Evolutionary conservation across 2,797 vertebrate genomes (phyloP).

Genomic region (Sebastes kiyomatsui): DNA sequence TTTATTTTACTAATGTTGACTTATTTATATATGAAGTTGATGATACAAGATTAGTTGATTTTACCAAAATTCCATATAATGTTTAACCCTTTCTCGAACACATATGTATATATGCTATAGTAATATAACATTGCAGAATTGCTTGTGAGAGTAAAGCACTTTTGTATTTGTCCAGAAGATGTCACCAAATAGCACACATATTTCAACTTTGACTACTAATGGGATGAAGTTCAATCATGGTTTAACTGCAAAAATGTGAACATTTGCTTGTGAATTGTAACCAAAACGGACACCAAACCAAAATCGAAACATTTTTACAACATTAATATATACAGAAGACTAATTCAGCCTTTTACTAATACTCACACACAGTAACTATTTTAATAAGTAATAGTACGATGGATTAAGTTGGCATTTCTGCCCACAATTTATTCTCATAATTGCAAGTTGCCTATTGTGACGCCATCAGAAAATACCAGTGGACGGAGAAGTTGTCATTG

Average conservation of each 20-base stretch:
- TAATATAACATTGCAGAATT: not conserved
- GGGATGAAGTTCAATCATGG: not conserved
- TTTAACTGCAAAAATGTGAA: not conserved
- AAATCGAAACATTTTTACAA: not conserved
- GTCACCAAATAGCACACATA: constrained; percentile 32
- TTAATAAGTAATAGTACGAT: not conserved
- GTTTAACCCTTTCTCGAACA: not conserved
- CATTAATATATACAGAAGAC: not conserved
- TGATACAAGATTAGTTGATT: not conserved
- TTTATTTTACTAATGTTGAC: not conserved
- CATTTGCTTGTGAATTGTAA: not conserved
- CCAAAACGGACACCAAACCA: not conserved
- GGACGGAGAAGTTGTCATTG: not conserved
- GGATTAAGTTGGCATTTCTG: not conserved
- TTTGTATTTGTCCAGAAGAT: constrained; percentile 43
- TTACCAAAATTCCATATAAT: not conserved
- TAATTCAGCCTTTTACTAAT: not conserved
- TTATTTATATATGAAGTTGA: not conserved
- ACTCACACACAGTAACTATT: not conserved
- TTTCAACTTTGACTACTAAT: not conserved
- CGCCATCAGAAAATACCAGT: not conserved
- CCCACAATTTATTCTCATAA: not conserved
- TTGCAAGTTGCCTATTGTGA: not conserved
- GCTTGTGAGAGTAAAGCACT: not conserved
- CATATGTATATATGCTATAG: not conserved